Base-by-base conservation (phyloP, 1,140 invertebrate genomes). In the Bombus confusus region DNA sequence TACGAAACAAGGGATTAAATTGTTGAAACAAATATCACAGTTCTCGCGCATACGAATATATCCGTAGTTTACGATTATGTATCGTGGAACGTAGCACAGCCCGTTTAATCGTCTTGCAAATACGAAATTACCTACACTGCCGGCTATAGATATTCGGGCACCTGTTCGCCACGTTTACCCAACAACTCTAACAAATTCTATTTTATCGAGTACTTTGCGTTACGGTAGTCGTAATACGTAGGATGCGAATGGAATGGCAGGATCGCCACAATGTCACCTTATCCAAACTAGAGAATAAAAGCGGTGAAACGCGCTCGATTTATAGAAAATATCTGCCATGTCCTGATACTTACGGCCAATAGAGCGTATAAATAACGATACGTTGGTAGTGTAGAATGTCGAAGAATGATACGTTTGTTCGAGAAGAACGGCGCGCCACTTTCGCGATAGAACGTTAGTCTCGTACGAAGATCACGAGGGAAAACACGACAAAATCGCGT, bases 401-500 rank as follows among this genome's bases (percentile, higher is more conserved):
- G n/a, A 13, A 31, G n/a, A 31, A 64, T 8, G 13, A 3, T 9
- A 18, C 15, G 5, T 15, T 2, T 6, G 57, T 25, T 59, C 25
- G 25, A 22, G 5, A 15, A 28, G 28, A 25, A 59, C 10, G 57
- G 25, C 28, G 22, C 13, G 18, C 47, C 12, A 52, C 47, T 52
- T 52, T 52, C 25, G 4, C 9, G 10, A 59, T 28, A 25, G 25
- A 59, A 59, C 57, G 9, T 66, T 31, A 15, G 5, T 18, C 0
- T 8, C n/a, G 13, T 31, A 59, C 57, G 57, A 59, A 59, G 22
- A 4, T 28, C 57, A 1, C 28, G 0, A 57, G 52, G 52, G 5
- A 1, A 22, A 25, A 22, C 47, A 5, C 5, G 52, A 57, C 0
- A 25, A 57, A 8, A 2, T 2, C 10, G 0, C 12, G 0, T 47